phyloP scores from a whole-genome alignment of 2,888 invertebrate genomes.

The Eurytoma californica region DNA sequence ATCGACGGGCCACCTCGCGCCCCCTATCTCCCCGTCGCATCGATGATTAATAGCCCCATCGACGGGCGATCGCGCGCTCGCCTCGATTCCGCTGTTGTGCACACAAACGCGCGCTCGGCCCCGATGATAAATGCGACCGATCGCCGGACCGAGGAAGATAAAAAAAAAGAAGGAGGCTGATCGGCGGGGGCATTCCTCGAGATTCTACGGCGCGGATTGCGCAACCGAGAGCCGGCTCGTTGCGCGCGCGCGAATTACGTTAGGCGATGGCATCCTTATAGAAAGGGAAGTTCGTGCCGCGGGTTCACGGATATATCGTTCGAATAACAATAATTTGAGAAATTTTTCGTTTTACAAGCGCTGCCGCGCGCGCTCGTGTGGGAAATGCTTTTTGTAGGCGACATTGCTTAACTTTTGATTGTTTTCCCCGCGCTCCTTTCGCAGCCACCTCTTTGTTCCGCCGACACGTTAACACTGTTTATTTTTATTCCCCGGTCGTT shows the following conservation, averaged over 20 bases:
- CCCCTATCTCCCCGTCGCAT: conserved; percentile 17
- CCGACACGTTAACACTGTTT: conserved; percentile 21
- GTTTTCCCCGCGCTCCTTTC: conserved; percentile 3
- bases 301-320: conserved; percentile 11
- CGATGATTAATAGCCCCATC: conserved; percentile 38
- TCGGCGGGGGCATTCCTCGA: not conserved
- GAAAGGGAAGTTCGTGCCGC: conserved; percentile 22
- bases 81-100: conserved; percentile 21
- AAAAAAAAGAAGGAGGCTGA: conserved; percentile 2
- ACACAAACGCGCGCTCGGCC: not conserved
- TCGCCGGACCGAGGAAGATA: not conserved
- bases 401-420: conserved; percentile 34
- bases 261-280: conserved; percentile 1
- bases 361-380: not conserved
- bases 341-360: not conserved
- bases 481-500: not conserved
- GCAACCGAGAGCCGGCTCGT: conserved; percentile 19
- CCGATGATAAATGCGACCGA: conserved; percentile 19
- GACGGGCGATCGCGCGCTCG: not conserved
- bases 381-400: conserved; percentile 11
- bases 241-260: conserved; percentile 33
- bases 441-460: conserved; percentile 12
- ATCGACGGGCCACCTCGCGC: not conserved
- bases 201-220: conserved; percentile 7
- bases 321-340: conserved; percentile 9